Evolutionary conservation across 2,888 invertebrate genomes (phyloP), one percentile per base, ranked within the genome.

Genomic region (Ligdia adustata): DNA sequence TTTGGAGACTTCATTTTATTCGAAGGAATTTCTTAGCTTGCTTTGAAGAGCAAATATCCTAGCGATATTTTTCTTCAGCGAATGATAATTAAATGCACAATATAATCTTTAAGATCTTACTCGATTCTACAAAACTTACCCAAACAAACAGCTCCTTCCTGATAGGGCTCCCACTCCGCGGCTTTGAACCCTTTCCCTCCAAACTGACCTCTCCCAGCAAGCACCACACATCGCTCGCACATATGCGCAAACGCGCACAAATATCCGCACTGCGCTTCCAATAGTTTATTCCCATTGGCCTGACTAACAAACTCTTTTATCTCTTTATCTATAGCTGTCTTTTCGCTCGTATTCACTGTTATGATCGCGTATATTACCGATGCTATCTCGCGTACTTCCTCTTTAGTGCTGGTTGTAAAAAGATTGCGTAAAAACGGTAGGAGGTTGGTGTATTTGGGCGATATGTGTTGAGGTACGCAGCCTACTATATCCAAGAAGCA

Each of bases 401-500:
- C 95, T 60, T 95, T 95, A 4, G 94, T 93, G 55, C 83, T 88
- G 32, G 93, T 94, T 9, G 92, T 92, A 38, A 95, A 87, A 1
- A 94, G 80, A 47, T 91, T 92, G 63, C 91, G 85, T 1, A 96
- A 73, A 92, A 95, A 95, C 3, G 92, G 90, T 7, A 94, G 69
- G 9, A 95, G 91, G 18, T 88, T 91, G 1, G 92, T 82, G 71
- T 95, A 93, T 53, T 93, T 91, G 18, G 91, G 69, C 0, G 94
- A 92, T 66, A 97, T 91, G 43, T 92, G 82, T 12, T 93, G 92
- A 0, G 97, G 95, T 5, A 95, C 92, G 49, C 95, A 95, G 26
- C 97, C 97, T n/a, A 97, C 91, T 12, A 97, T 90, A 82, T 98
- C 97, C 58, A 96, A 88, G 69, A 98, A 91, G 61, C 95, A 96